Base-by-base conservation (phyloP, 2,797 vertebrate species). In the Balearica regulorum region DNA sequence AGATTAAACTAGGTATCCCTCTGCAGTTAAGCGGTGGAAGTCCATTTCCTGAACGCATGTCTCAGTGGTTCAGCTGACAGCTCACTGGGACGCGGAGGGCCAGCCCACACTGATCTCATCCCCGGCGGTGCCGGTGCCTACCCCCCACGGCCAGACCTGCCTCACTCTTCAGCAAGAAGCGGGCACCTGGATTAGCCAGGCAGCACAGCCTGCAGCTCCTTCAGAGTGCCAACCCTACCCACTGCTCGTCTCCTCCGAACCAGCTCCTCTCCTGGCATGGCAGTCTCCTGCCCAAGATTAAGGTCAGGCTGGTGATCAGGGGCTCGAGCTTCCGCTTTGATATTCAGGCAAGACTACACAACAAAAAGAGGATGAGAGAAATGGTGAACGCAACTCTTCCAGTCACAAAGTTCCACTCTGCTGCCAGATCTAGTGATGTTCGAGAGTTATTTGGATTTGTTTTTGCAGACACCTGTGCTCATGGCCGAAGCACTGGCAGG, bases 341-440 rank as follows among this genome's bases (percentile, higher is more conserved):
- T 22, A 25, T 65, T 39, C 66, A 48, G 39, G 22, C 81, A 84
- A 66, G 35, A 43, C 8, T 25, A 33, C 2, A 0, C 11, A 70
- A 48, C 2, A 1, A 58, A 68, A 46, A 76, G 48, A n/a, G 80
- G 22, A 43, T 11, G 41, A 76, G 18, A 76, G 58, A 55, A 82
- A 43, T 0, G 0, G 80, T 17, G 20, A 26, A 39, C 1, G 1
- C 1, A 29, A 16, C 24, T 46, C 43, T 37, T 51, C 51, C 0
- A 16, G 3, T 41, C 37, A 44, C 39, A 20, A 17, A 60, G 49
- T 14, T 43, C 82, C 39, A 2, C 26, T 72, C 39, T 49, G 44
- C 25, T 46, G 43, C 35, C 65, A 57, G 62, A 10, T 3, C 35
- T 29, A 43, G 3, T 4, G 2, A 26, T 1, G 46, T 4, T 4